Evolutionary conservation across 2,888 invertebrate species (phyloP), one percentile per base, ranked within the genome.

Genomic region (Odiellus spinosus): DNA sequence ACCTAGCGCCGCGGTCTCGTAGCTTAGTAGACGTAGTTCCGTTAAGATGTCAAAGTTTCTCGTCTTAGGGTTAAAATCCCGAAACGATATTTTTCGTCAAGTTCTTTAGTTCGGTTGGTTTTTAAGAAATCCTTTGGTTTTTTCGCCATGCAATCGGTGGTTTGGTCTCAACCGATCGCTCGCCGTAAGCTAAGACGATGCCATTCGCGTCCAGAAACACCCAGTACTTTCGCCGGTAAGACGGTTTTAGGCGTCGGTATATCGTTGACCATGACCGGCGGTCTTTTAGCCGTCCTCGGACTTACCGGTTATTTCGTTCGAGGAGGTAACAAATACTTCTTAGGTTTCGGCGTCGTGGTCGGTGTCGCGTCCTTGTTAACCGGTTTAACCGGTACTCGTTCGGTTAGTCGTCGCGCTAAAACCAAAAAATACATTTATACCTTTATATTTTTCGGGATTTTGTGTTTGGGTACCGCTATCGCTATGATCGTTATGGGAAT

Each of bases 161-260:
- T 45, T 15, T 45, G 45, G 45, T 45, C 45, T 3, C 45, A 45
- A 32, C 45, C 45, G 10, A 41, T 41, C 39, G 14, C 42, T 20
- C 21, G 18, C 20, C 14, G 45, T 4, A 45, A 41, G 18, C 38
- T 41, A 3, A 6, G 17, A 8, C 15, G 45, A 2, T 17, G 40
- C 12, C 45, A 45, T 20, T 21, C 38, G 2, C 14, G 17, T 10
- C 14, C 21, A 2, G 42, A 45, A 41, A 15, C 45, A 12, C 45
- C 45, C 11, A 12, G n/a, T 12, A 42, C 43, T 17, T 19, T 42
- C 14, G 45, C 45, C 3, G 45, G 45, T 12, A 45, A 45, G 15
- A 26, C 40, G 15, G 45, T 45, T 14, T 41, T 45, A 14, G 45
- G 45, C 15, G 41, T 41, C 18, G 45, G 45, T 8, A 38, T 45